Evolutionary conservation across 37 sponge, comb jelly and placozoan genomes (phyloP), one percentile per base, ranked within the genome.

Genomic region (Oopsacas minuta): DNA sequence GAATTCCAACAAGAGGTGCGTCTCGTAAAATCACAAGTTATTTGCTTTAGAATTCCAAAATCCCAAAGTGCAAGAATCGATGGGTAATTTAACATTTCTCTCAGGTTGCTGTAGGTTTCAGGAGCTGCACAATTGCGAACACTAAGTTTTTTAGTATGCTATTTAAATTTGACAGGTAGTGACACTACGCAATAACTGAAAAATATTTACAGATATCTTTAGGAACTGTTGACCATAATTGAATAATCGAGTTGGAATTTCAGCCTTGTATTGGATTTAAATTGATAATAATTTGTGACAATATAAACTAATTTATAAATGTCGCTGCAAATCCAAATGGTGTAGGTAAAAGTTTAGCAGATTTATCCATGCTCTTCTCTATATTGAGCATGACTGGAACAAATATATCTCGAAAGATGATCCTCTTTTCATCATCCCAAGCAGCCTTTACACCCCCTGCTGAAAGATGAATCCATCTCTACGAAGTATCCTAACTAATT

Each of bases 231-330:
- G 28, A 25, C 75, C n/a, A n/a, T n/a, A n/a, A n/a, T n/a, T n/a
- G n/a, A n/a, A n/a, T 34, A 25, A 61, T 61, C 75, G 75, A 61
- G 75, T 61, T 61, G 75, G 75, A 61, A 61, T n/a, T 61, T 61
- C 20, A 61, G 75, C 75, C 75, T 61, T 61, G 75, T 61, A 61
- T 32, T 61, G 75, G 75, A 20, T 3, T 61, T 34, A 61, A 12
- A 20, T 61, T 61, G 75, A 61, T 61, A n/a, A n/a, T n/a, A 32
- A 61, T 61, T 61, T 61, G 75, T 61, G 75, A 61, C 22, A 34
- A 61, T 61, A 20, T 61, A 32, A 61, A 61, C 32, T 61, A 61
- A 12, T 61, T 12, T 61, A 61, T 12, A n/a, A 61, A 61, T 61
- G 22, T 61, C 75, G 28, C 22, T 3, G 28, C 75, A 61, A 61